Base-by-base conservation (phyloP, 2,888 invertebrate species). In the Sipha maydis region DNA sequence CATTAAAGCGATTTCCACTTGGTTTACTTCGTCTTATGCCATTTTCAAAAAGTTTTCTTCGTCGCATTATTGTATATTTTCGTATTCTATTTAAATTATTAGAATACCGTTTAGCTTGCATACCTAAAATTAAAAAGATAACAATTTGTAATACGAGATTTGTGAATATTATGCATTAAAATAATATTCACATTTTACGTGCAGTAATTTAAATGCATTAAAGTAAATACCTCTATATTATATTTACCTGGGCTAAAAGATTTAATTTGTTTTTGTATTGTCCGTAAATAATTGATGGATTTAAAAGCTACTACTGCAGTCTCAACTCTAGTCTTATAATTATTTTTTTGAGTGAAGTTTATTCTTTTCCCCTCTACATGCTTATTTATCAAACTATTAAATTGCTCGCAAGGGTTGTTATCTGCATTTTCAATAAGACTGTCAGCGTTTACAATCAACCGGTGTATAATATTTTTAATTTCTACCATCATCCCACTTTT, bases 241-340 rank as follows among this genome's bases (percentile, higher is more conserved):
- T 75, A 75, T 76, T 3, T 76, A 76, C n/a, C 76, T 76, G 76
- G 76, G 4, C 76, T 76, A 48, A 1, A 3, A 3, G 41, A 14
- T n/a, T n/a, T n/a, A 41, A 76, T 76, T 41, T 76, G 3, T 41
- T 76, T 76, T 25, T 76, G 76, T 41, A 76, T n/a, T 14, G 76
- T n/a, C 3, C 41, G 41, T n/a, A 76, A n/a, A 41, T 76, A 76
- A n/a, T 76, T 76, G 3, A 41, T 76, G 11, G 76, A 41, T 3
- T 76, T 76, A n/a, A 41, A 76, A 25, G 41, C 41, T 41, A 76
- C 41, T 14, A 76, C 76, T 21, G 76, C 76, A n/a, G 76, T 25
- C 4, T 76, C 76, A 41, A 34, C 73, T 67, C 61, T 67, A 21
- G 61, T 21, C 25, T 17, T 75, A 9, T 38, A 75, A 11, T 75